These are phyloP conservation scores for Amblyjoppa proteus DNA, from an alignment of 2,888 invertebrate species.

Conservation along the genomic window DNA sequence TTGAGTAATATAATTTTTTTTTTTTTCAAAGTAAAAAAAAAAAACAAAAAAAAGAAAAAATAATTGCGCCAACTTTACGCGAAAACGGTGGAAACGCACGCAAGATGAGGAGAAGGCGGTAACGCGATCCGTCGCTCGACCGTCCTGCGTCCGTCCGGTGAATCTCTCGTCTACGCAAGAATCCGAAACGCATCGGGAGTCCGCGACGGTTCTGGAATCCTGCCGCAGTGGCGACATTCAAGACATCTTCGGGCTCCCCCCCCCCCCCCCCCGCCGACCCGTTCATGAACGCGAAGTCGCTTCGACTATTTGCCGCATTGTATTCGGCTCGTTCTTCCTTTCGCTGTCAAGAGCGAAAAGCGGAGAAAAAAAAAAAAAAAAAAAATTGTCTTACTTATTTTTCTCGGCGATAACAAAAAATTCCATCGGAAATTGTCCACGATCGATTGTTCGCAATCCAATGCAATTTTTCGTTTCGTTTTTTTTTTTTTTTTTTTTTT, in stretches of 20 bases:
- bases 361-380: no score
- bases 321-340: not conserved
- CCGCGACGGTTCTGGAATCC: slow-evolving; percentile 32
- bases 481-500: not conserved
- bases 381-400: not conserved
- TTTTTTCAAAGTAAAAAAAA: not conserved
- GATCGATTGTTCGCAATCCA: no score
- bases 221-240: slow-evolving; percentile 37
- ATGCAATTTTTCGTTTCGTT: not conserved
- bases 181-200: slow-evolving; percentile 61
- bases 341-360: not conserved
- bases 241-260: slow-evolving; percentile 8
- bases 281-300: not conserved
- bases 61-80: slow-evolving; percentile 25
- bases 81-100: slow-evolving; percentile 51
- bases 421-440: no score
- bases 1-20: slow-evolving; percentile 4
- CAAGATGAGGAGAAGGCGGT: slow-evolving; percentile 46
- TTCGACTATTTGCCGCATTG: not conserved
- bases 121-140: slow-evolving; percentile 43
- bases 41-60: not conserved
- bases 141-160: slow-evolving; percentile 36
- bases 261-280: no score
- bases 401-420: no score
- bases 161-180: slow-evolving; percentile 56